phyloP scores from a whole-genome alignment of 2,888 invertebrate species.

The Melinaea marsaeus region DNA sequence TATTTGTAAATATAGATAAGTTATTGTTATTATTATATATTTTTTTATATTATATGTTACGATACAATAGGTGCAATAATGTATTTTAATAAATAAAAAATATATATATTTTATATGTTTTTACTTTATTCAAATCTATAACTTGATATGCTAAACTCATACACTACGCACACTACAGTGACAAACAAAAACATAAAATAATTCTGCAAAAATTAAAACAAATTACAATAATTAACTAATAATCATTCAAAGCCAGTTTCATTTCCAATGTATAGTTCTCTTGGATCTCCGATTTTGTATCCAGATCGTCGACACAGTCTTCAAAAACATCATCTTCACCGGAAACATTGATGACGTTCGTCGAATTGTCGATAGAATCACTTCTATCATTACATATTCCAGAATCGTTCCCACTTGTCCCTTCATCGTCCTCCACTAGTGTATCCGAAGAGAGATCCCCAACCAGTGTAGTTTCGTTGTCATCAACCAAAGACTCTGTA shows the following conservation, averaged over 20 bases:
- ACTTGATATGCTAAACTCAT: no score
- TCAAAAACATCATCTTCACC: slow-evolving; percentile 54
- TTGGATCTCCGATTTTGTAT: slow-evolving; percentile 31
- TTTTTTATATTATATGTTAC: no score
- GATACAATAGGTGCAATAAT: no score
- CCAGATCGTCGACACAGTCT: slow-evolving; percentile 54
- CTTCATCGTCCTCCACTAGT: slow-evolving; percentile 46
- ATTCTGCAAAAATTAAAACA: slow-evolving; percentile 3
- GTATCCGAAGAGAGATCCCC: slow-evolving; percentile 45
- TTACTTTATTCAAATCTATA: no score
- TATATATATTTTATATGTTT: no score
- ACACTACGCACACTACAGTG: not conserved
- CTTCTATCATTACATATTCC: slow-evolving; percentile 36
- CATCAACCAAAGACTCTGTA: slow-evolving; percentile 43
- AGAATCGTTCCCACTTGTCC: slow-evolving; percentile 34
- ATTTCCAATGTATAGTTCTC: slow-evolving; percentile 67
- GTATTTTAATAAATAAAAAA: no score
- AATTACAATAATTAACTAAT: slow-evolving; percentile 6
- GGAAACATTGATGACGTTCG: slow-evolving; percentile 29
- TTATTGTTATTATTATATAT: no score
- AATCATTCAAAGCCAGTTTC: slow-evolving; percentile 42
- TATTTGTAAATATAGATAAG: no score
- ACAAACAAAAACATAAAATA: slow-evolving; percentile 7
- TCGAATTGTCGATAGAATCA: slow-evolving; percentile 14
- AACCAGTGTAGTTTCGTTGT: slow-evolving; percentile 53